Percentiles rank a stretch among this genome's conserved stretches.
Evolutionary conservation across 1,140 invertebrate genomes (phyloP).

Genomic region (Drosophila takahashii): DNA sequence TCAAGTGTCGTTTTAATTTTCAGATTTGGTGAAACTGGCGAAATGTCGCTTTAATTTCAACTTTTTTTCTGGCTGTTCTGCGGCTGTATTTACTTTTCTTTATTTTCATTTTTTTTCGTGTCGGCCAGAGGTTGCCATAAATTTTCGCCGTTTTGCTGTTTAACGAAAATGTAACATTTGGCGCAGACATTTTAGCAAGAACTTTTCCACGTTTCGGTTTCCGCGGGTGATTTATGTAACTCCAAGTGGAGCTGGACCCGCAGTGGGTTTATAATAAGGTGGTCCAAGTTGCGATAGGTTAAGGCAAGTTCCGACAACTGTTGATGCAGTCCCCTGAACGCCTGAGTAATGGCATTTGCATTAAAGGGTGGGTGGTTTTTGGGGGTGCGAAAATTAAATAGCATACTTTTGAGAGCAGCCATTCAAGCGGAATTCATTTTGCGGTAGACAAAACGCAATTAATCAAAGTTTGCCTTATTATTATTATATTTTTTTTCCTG

Average conservation of each 20-base stretch:
- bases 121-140: constrained; percentile 33
- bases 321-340: constrained; percentile 39
- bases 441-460: constrained; percentile 21
- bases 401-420: constrained; percentile 26
- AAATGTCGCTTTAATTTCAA: constrained; percentile 6
- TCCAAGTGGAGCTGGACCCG: constrained; percentile 18
- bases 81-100: constrained; percentile 14
- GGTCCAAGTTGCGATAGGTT: constrained; percentile 44
- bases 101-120: constrained; percentile 2
- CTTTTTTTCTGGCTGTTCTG: constrained; percentile 7
- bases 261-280: constrained; percentile 65
- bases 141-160: constrained; percentile 47
- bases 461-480: constrained; percentile 26
- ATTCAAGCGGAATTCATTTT: constrained; percentile 3
- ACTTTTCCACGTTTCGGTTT: constrained; percentile 49
- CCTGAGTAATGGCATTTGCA: constrained; percentile 43
- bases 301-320: constrained; percentile 58
- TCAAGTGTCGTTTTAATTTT: neutral
- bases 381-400: constrained; percentile 21
- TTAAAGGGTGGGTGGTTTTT: neutral
- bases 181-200: constrained; percentile 66
- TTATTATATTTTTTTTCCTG: neutral
- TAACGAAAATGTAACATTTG: constrained; percentile 78
- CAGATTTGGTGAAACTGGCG: neutral
- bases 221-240: constrained; percentile 67